Evolutionary conservation across 2,797 vertebrate genomes (phyloP).

Genomic region (Sphenodon punctatus): DNA sequence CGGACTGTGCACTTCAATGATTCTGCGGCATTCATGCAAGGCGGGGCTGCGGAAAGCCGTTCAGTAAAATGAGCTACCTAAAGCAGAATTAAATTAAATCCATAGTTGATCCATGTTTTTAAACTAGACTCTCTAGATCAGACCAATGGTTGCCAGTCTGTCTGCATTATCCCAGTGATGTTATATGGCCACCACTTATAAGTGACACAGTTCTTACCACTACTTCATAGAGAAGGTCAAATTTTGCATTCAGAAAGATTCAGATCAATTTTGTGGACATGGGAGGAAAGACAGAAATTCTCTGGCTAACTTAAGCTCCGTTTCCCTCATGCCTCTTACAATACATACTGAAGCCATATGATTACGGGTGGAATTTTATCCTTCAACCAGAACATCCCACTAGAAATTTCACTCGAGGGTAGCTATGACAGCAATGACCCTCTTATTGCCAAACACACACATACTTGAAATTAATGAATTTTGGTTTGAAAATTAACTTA

Average conservation of each 20-base stretch:
- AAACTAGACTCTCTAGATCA: fast-evolving
- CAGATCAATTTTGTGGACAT: no score
- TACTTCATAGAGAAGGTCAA: no score
- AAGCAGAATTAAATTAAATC: neutral
- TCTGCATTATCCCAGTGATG: no score
- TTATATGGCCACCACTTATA: no score
- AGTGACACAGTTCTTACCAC: no score
- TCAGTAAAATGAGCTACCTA: neutral
- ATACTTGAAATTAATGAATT: no score
- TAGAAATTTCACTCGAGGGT: no score
- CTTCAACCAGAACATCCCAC: slow-evolving; percentile 12
- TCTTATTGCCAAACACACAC: neutral
- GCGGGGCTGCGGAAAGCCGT: neutral
- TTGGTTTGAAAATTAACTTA: neutral
- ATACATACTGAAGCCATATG: neutral
- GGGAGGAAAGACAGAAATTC: neutral
- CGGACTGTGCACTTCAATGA: no score
- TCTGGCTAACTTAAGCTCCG: fast-evolving
- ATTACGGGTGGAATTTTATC: neutral
- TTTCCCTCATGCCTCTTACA: neutral
- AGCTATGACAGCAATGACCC: neutral
- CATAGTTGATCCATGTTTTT: no score
- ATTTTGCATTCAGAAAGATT: neutral
- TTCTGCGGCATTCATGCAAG: neutral
- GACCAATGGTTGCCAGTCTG: neutral